These are phyloP conservation scores for Chaunax sp. DNA, from an alignment of 2,797 vertebrate genomes.

Conservation along the genomic window DNA sequence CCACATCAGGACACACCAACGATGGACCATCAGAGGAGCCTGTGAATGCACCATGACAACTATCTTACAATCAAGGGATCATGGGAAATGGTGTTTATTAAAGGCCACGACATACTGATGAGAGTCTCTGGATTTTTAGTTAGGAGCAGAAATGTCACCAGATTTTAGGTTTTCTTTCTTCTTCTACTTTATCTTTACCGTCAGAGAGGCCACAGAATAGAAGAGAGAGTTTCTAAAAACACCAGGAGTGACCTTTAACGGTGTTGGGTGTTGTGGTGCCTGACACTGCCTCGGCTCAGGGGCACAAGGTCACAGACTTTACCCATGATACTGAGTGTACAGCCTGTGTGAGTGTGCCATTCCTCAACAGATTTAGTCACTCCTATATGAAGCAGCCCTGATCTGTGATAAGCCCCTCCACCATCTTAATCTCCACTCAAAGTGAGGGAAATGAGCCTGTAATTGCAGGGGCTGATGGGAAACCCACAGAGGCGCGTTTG, in stretches of 20 bases:
- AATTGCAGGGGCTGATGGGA: conserved; percentile 47
- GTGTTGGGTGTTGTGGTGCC: not conserved
- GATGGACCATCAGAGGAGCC: too few species aligned
- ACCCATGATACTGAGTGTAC: conserved; percentile 14
- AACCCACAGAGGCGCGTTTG: conserved; percentile 58
- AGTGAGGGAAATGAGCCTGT: conserved; percentile 63
- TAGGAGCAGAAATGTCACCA: too few species aligned
- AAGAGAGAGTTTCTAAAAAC: too few species aligned
- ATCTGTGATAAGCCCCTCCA: conserved; percentile 48
- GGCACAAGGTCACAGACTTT: conserved; percentile 19
- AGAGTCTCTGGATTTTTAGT: too few species aligned
- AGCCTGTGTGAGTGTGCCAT: conserved; percentile 29
- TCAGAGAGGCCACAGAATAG: too few species aligned
- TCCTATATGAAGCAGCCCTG: conserved; percentile 31
- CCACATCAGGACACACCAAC: too few species aligned
- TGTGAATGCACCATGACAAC: too few species aligned
- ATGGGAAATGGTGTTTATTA: not conserved
- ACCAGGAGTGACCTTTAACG: too few species aligned
- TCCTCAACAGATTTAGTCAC: conserved; percentile 53
- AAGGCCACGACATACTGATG: not conserved
- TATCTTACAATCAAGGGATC: not conserved
- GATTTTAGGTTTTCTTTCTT: too few species aligned
- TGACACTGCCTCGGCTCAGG: conserved; percentile 1
- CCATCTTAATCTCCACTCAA: conserved; percentile 55
- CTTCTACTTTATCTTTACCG: too few species aligned